These are phyloP conservation scores for Papilio xuthus DNA, from an alignment of 1,140 invertebrate species.

Conservation along the genomic window DNA sequence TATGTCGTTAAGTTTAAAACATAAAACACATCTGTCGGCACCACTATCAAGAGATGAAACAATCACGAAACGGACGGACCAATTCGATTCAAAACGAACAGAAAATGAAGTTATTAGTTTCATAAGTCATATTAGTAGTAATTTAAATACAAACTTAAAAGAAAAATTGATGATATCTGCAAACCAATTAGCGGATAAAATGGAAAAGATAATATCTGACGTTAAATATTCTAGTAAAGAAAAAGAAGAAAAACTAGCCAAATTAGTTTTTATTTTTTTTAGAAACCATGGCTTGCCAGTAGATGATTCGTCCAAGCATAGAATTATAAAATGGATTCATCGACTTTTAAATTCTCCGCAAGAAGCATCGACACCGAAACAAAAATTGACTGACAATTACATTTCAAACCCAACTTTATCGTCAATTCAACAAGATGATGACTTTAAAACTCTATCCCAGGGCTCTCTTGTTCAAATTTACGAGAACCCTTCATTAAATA, in stretches of 20 bases:
- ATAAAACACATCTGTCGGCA: neutral
- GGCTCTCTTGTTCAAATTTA: conserved; percentile 26
- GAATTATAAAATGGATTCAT: conserved; percentile 1
- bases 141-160: conserved; percentile 9
- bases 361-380: conserved; percentile 3
- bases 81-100: neutral
- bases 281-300: conserved; percentile 16
- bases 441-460: neutral
- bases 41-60: neutral
- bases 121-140: neutral
- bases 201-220: conserved; percentile 24
- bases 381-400: conserved; percentile 10
- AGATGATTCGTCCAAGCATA: neutral
- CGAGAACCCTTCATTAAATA: conserved; percentile 15
- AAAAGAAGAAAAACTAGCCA: conserved; percentile 26
- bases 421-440: neutral
- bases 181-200: conserved; percentile 11
- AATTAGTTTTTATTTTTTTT: conserved; percentile 24
- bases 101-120: conserved; percentile 28
- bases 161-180: neutral
- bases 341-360: conserved; percentile 8
- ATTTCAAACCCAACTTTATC: conserved; percentile 6
- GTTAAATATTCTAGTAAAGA: conserved; percentile 3
- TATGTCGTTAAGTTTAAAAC: conserved; percentile 30
- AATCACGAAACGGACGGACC: neutral